Conservation (phyloP, 1,140 invertebrate species). For the Drosophila chauvacae region DNA sequence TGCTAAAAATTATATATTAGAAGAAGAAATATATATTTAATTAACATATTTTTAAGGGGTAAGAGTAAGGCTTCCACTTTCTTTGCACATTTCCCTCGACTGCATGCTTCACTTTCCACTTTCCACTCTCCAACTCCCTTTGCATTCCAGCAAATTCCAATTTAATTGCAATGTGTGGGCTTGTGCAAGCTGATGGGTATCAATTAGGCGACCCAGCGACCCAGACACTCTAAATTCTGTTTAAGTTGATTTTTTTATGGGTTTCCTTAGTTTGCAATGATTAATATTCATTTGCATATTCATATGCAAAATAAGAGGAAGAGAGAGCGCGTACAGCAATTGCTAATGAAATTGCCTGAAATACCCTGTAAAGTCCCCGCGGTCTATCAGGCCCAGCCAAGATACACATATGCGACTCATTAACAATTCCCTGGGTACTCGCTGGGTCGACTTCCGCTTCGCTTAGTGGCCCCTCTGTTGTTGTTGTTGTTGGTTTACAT, state of each 20-base stretch:
- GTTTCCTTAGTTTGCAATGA: slow-evolving; percentile 66
- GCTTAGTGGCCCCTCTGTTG: not conserved
- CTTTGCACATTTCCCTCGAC: not conserved
- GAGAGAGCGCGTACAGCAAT: slow-evolving; percentile 38
- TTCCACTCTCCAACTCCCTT: not conserved
- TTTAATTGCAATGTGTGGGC: not conserved
- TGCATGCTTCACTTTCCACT: not conserved
- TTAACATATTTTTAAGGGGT: slow-evolving; percentile 5
- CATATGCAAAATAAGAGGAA: slow-evolving; percentile 26
- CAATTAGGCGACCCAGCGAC: slow-evolving; percentile 13
- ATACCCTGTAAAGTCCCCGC: not conserved
- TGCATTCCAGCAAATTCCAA: not conserved
- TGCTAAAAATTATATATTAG: not conserved
- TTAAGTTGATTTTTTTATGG: slow-evolving; percentile 55
- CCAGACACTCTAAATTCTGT: slow-evolving; percentile 24
- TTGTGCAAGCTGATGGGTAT: slow-evolving; percentile 15
- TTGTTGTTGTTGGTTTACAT: slow-evolving; percentile 60
- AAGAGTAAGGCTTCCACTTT: not conserved
- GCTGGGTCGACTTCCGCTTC: not conserved
- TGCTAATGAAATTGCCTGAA: slow-evolving; percentile 63
- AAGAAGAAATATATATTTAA: not conserved
- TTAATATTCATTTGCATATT: slow-evolving; percentile 73
- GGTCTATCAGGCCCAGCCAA: not conserved
- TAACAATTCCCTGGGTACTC: slow-evolving; percentile 5
- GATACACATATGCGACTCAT: not conserved